These are phyloP conservation scores for Thalassarche chlororhynchos DNA, from an alignment of 2,113 vertebrate genomes.

Conservation along the genomic window DNA sequence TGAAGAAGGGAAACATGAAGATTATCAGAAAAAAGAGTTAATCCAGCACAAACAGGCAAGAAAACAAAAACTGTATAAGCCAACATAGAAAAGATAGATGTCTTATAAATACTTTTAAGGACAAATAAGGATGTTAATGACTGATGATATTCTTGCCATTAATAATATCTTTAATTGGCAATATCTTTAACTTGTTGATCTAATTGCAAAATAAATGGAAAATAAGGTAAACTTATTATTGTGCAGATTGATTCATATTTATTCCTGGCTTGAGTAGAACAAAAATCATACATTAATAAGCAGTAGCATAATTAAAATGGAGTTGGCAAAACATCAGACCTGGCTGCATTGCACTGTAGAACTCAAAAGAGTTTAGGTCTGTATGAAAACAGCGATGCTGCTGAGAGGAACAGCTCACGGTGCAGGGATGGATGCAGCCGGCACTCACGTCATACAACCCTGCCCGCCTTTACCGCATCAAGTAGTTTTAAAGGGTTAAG, in stretches of 20 bases:
- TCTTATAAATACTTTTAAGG: background rate
- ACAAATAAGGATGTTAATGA: background rate
- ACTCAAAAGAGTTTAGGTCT: background rate
- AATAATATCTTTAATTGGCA: background rate
- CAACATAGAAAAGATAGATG: background rate
- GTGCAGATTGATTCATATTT: background rate
- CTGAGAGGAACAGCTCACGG: background rate
- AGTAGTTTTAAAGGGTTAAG: background rate
- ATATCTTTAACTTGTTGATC: background rate
- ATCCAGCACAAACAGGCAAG: background rate
- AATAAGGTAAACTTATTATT: background rate
- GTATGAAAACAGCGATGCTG: background rate
- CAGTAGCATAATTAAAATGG: background rate
- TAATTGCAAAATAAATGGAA: background rate
- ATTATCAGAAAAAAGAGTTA: background rate
- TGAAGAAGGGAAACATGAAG: background rate
- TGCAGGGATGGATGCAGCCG: background rate
- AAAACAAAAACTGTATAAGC: background rate
- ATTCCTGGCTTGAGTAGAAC: background rate
- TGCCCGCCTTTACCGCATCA: accelerated
- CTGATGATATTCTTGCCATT: background rate
- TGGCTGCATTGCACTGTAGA: background rate
- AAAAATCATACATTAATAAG: background rate
- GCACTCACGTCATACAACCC: accelerated
- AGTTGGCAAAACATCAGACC: background rate